A percentile compares a stretch with the other conserved stretches of the same genome.
These are phyloP conservation scores for Octomys mimax DNA, from an alignment of 2,797 vertebrate genomes.

Conservation along the genomic window DNA sequence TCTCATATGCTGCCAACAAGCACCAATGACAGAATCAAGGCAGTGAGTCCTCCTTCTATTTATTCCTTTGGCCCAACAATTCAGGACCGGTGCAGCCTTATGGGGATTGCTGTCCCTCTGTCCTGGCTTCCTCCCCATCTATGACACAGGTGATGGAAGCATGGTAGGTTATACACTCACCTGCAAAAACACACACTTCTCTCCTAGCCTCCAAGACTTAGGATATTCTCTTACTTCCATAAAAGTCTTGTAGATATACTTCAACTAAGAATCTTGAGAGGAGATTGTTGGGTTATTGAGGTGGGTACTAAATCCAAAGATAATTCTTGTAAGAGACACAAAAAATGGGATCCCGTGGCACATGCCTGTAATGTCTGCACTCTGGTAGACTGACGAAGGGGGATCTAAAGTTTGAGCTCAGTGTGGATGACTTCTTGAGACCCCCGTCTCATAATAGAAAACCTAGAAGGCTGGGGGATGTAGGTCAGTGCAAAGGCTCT, in stretches of 20 bases:
- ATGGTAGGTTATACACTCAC: neutral
- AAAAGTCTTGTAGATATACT: neutral
- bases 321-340: neutral
- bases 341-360: neutral
- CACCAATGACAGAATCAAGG: neutral
- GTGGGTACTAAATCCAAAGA: neutral
- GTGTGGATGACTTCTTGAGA: neutral
- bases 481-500: neutral
- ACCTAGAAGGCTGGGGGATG: neutral
- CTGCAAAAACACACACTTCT: neutral
- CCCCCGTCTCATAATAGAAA: neutral
- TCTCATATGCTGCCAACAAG: neutral
- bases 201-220: neutral
- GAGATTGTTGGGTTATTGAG: neutral
- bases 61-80: neutral
- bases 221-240: neutral
- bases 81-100: neutral
- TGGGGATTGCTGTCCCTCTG: neutral
- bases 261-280: conserved; percentile 1
- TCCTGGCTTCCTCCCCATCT: neutral
- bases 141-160: neutral
- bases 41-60: neutral
- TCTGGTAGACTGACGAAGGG: neutral
- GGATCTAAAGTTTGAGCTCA: neutral
- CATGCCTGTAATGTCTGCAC: neutral